Evolutionary conservation across 2,888 invertebrate genomes (phyloP).

Genomic region (Orthosia cruda): DNA sequence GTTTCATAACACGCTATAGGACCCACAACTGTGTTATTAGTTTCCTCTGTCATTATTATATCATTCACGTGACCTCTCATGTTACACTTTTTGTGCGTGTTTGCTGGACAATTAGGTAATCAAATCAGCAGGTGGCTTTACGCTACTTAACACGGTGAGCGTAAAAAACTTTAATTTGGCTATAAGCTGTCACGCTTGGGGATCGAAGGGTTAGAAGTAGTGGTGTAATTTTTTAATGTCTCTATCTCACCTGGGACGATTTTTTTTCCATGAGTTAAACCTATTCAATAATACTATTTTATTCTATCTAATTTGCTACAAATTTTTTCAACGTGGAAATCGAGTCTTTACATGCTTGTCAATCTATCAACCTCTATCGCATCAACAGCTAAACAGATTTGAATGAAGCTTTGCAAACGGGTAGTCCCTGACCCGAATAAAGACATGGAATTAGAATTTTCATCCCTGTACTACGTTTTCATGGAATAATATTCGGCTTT

Average conservation of each 20-base stretch:
- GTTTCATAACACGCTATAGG: conserved; percentile 49
- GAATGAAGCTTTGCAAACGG: background rate
- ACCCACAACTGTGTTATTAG: conserved; percentile 36
- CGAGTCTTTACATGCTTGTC: no score
- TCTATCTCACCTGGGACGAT: background rate
- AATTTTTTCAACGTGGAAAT: no score
- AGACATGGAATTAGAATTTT: background rate
- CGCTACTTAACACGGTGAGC: conserved; percentile 34
- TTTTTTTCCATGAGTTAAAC: no score
- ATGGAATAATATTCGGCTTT: background rate
- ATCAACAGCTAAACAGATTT: no score
- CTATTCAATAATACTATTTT: no score
- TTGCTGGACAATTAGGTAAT: conserved; percentile 53
- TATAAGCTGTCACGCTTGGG: conserved; percentile 26
- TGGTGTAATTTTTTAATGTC: background rate
- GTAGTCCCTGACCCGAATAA: background rate
- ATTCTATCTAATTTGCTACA: no score
- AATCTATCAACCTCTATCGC: no score
- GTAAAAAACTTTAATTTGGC: conserved; percentile 46
- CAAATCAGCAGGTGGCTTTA: conserved; percentile 56
- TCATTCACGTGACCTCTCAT: conserved; percentile 51
- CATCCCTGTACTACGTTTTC: background rate
- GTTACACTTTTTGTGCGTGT: conserved; percentile 60
- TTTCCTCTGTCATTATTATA: conserved; percentile 60
- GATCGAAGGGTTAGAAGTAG: conserved; percentile 22